These are phyloP conservation scores for Cyphomyrus plagiostoma DNA, from an alignment of 2,113 vertebrate genomes.

Conservation along the genomic window DNA sequence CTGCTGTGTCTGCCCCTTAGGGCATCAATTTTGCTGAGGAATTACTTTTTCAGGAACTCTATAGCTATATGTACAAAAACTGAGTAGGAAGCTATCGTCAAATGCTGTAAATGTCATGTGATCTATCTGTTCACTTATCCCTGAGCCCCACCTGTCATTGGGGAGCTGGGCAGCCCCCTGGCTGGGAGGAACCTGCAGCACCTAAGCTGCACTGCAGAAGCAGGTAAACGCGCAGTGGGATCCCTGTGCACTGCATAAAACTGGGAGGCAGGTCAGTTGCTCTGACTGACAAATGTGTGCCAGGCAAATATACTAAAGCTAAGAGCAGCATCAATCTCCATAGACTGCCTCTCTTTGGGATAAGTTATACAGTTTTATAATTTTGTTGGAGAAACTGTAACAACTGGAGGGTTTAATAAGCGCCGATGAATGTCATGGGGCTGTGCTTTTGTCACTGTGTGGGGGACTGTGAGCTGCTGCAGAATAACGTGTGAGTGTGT, in stretches of 20 bases:
- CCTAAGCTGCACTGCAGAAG: neutral
- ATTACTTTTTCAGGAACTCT: slow-evolving; percentile 6
- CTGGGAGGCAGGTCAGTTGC: neutral
- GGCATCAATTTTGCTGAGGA: neutral
- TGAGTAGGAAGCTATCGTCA: neutral
- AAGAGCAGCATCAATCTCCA: neutral
- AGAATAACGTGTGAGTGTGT: neutral
- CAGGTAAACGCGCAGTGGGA: neutral
- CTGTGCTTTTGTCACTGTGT: neutral
- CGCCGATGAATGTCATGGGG: neutral
- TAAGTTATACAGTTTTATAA: neutral
- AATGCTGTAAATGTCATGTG: neutral
- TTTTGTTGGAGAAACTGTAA: neutral
- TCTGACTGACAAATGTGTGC: neutral
- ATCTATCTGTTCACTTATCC: neutral
- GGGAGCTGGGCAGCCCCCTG: neutral
- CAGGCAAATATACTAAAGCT: neutral
- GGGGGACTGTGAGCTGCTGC: neutral
- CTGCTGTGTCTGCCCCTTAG: neutral
- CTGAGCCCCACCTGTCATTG: neutral
- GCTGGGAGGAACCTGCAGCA: neutral
- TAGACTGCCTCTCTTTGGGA: neutral
- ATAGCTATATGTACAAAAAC: neutral
- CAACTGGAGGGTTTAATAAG: neutral
- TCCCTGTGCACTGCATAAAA: neutral